A percentile compares a stretch with the other conserved stretches of the same genome.
These are phyloP conservation scores for Momotus momota DNA, from an alignment of 2,797 vertebrate species.

Conservation along the genomic window DNA sequence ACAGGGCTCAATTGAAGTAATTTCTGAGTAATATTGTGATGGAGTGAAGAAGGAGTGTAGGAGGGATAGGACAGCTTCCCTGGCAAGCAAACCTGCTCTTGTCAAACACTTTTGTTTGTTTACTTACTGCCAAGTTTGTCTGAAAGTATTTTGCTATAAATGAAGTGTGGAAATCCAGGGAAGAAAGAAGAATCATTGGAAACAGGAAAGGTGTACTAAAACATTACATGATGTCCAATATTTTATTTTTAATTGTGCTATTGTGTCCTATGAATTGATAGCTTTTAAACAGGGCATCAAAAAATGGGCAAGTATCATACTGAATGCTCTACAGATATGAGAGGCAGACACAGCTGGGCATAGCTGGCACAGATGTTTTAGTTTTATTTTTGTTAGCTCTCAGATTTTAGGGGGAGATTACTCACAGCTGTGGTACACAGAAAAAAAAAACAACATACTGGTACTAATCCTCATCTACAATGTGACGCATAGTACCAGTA, in stretches of 20 bases:
- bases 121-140: background rate
- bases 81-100: background rate
- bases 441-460: background rate
- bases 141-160: background rate
- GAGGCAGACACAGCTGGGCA: conserved; percentile 21
- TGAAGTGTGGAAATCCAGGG: background rate
- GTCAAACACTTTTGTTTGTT: background rate
- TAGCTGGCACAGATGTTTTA: conserved; percentile 24
- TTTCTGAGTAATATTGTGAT: background rate
- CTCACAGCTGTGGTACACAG: conserved; percentile 20
- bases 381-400: conserved; percentile 12
- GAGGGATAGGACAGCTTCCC: background rate
- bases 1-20: background rate
- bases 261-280: background rate
- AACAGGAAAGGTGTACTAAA: background rate
- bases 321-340: background rate
- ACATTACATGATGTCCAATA: background rate
- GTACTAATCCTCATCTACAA: background rate
- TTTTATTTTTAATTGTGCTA: background rate
- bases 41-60: background rate
- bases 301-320: background rate
- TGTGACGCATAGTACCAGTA: background rate
- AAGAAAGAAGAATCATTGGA: background rate
- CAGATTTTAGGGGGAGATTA: conserved; percentile 12
- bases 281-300: background rate